Conservation (phyloP, 2,113 vertebrate genomes). For the Phaetusa simplex region DNA sequence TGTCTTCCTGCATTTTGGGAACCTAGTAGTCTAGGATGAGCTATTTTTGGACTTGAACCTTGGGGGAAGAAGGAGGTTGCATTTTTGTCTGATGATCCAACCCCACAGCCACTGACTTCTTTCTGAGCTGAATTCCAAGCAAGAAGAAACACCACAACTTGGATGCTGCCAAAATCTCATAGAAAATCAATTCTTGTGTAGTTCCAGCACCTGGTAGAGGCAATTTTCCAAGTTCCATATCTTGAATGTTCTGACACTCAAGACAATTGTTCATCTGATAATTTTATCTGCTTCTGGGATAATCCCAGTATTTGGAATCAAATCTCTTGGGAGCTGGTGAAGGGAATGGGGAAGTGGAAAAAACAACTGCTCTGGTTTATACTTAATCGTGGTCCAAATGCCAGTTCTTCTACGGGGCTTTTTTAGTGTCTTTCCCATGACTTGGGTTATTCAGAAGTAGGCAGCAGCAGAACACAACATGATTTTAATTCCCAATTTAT, state of each 20-base stretch:
- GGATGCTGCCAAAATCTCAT: neutral
- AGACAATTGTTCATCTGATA: neutral
- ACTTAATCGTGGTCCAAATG: neutral
- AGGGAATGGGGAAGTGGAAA: neutral
- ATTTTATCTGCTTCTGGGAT: neutral
- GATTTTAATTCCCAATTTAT: slow-evolving; percentile 8
- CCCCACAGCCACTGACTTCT: neutral
- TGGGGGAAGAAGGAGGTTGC: neutral
- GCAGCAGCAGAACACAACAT: neutral
- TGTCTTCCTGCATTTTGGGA: neutral
- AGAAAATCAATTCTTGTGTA: neutral
- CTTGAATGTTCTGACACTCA: neutral
- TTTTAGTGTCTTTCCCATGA: neutral
- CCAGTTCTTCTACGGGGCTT: neutral
- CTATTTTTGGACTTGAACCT: neutral
- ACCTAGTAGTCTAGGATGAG: neutral
- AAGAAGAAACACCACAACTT: neutral
- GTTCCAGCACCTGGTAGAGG: neutral
- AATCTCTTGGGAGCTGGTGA: neutral
- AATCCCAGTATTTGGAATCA: neutral
- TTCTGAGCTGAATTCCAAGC: neutral
- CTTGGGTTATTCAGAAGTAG: neutral
- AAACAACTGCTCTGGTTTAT: neutral
- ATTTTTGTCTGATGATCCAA: neutral
- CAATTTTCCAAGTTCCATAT: neutral